Evolutionary conservation across 1,140 invertebrate species (phyloP).

Genomic region (Campoletis sonorensis): DNA sequence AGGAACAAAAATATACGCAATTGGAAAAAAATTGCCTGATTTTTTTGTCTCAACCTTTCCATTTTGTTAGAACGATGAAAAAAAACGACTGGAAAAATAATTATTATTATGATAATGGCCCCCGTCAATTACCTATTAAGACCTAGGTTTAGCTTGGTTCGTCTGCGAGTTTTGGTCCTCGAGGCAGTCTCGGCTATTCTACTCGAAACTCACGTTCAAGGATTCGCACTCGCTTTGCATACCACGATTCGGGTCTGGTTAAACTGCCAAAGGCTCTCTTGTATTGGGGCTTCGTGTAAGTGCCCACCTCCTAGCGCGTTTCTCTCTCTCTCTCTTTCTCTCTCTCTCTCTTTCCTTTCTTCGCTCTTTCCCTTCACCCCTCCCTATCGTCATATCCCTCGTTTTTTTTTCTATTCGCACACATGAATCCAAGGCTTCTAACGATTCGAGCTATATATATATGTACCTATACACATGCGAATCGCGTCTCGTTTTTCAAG

Average conservation of each 20-base stretch:
- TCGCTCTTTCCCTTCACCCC: slow-evolving; percentile 3
- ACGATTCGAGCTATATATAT: neutral
- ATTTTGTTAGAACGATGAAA: neutral
- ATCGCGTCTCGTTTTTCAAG: slow-evolving; percentile 42
- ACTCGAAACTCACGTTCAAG: slow-evolving; percentile 61
- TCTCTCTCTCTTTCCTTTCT: neutral
- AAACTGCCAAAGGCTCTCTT: slow-evolving; percentile 34
- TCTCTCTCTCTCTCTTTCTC: neutral
- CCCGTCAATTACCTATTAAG: slow-evolving; percentile 31
- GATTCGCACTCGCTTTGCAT: slow-evolving; percentile 56
- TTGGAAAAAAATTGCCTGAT: too few relatives aligned
- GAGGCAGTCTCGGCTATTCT: slow-evolving; percentile 43
- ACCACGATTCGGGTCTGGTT: slow-evolving; percentile 50
- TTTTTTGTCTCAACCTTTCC: neutral
- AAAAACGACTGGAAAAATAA: slow-evolving; percentile 1
- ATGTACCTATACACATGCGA: neutral
- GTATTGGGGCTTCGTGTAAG: neutral
- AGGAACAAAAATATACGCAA: too few relatives aligned
- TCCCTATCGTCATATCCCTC: neutral
- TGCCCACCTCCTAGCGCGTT: slow-evolving; percentile 22
- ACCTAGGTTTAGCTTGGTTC: neutral
- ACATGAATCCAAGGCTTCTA: slow-evolving; percentile 11
- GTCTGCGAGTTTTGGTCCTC: slow-evolving; percentile 28
- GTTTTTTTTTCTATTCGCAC: slow-evolving; percentile 24
- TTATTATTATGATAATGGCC: neutral